Evolutionary conservation across 2,888 invertebrate genomes (phyloP), one percentile per base, ranked within the genome.

Genomic region (Rhagophthalmus giganteus): DNA sequence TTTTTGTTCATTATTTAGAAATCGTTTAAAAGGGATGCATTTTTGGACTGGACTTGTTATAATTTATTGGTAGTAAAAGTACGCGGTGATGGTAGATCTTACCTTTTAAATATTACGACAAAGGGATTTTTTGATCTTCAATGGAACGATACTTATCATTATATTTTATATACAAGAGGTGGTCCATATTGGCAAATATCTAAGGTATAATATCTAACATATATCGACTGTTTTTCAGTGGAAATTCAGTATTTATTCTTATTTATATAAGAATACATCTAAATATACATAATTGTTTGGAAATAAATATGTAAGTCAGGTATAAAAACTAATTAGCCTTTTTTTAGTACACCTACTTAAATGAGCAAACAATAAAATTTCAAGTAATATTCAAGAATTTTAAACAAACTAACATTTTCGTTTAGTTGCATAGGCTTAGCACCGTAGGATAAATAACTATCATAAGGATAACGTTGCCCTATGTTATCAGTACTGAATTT

Each of bases 121-220:
- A 84, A 86, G 63, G 90, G 88, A 1, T 82, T 82, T 61, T 88
- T 82, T 65, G 97, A 98, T 72, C 74, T 94, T 15, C 80, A 82
- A n/a, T 94, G 92, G 92, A 87, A 92, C 71, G 94, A 96, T 73
- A 80, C 88, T 9, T 94, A 87, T 71, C 85, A 87, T 65, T 97
- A 87, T 74, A 84, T 88, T 0, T 75, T 99, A 2, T 93, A 85
- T 70, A 99, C 99, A 0, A 83, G 96, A 74, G 99, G 99, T 26
- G 97, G 98, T 0, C 99, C 99, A 0, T 97, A 99, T 72, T 99
- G 99, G 99, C 98, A 99, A 78, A 77, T 84, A 54, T 84, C 88
- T 14, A 91, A 86, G 81, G 91, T 91, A 75, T n/a, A n/a, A n/a
- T n/a, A n/a, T n/a, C n/a, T n/a, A n/a, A n/a, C n/a, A n/a, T 67